Evolutionary conservation across 2,888 invertebrate genomes (phyloP).

Genomic region (Eristalinus aeneus): DNA sequence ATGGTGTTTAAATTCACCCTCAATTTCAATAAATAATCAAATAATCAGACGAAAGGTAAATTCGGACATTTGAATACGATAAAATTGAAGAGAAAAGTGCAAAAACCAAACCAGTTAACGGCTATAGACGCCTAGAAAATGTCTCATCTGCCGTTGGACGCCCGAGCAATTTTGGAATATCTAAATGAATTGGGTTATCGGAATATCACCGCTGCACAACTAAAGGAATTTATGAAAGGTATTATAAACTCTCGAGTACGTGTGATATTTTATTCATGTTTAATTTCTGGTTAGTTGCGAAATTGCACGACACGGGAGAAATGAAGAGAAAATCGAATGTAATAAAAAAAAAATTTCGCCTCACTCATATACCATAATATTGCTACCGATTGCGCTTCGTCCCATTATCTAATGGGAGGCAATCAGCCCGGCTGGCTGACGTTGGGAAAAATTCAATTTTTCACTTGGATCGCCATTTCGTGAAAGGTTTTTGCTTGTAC

Average conservation of each 20-base stretch:
- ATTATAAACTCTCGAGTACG: constrained; percentile 67
- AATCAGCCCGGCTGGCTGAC: constrained; percentile 38
- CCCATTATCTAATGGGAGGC: constrained; percentile 69
- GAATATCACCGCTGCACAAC: constrained; percentile 87
- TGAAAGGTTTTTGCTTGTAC: constrained; percentile 58
- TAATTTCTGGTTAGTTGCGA: constrained; percentile 29
- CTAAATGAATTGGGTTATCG: constrained; percentile 89
- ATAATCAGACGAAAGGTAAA: constrained; percentile 15
- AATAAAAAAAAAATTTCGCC: background rate
- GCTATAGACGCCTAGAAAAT: constrained; percentile 74
- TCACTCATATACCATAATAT: constrained; percentile 11
- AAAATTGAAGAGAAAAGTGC: background rate
- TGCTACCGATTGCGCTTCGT: constrained; percentile 43
- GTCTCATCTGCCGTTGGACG: constrained; percentile 83
- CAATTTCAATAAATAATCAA: constrained; percentile 38
- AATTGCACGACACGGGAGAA: constrained; percentile 9
- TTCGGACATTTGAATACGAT: background rate
- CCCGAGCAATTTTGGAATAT: constrained; percentile 87
- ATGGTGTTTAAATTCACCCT: constrained; percentile 60
- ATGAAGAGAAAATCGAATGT: constrained; percentile 17
- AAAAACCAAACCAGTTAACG: constrained; percentile 27
- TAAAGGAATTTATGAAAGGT: constrained; percentile 91
- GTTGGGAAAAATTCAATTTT: constrained; percentile 69
- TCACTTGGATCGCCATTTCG: constrained; percentile 68
- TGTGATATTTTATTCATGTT: constrained; percentile 46